Evolutionary conservation across 2,797 vertebrate genomes (phyloP), one percentile per base, ranked within the genome.

Genomic region (Enteromius afrohamiltoni): DNA sequence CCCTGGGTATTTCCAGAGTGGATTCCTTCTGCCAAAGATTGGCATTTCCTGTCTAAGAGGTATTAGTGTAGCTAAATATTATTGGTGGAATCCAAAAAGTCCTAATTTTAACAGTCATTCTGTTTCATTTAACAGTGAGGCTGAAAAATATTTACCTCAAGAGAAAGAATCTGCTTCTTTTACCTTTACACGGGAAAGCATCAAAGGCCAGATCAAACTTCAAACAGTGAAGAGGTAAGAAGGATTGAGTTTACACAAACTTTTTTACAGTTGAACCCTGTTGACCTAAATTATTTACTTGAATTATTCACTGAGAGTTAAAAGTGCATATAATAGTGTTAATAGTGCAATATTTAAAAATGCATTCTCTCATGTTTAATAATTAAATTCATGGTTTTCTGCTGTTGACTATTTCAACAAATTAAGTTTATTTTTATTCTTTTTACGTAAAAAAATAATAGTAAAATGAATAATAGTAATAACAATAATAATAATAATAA

Each of bases 1-100:
- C 92, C 91, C 85, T 98, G 97, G 97, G 96, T 95, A 77, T 98
- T 97, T 84, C 95, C 97, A 0, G 95, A 97, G 16, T 99, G 97
- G 97, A 90, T 98, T 73, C 97, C 97, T 0, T 91, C 94, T 71
- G 88, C 86, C 1, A 93, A 86, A 51, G 88, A 92, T 86, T 99
- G 97, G 97, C 89, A 79, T 0, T 92, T 93, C 14, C 91, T 99
- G 10, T 92, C 96, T 0, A 91, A 92, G 2, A 96, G 95, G 98
- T 99, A 87, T 5, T 23, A 29, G 29, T 40, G 23, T 47, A 23
- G 31, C 6, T 45, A 53, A 34, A 71, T 26, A 19, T 8, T 69
- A 47, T 68, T 21, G 3, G 19, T 42, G 11, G n/a, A 76, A 62
- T 55, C 26, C 1, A 31, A 42, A 34, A 55, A 69, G 31, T 55